phyloP scores from a whole-genome alignment of 2,797 vertebrate genomes.

The Emys orbicularis region DNA sequence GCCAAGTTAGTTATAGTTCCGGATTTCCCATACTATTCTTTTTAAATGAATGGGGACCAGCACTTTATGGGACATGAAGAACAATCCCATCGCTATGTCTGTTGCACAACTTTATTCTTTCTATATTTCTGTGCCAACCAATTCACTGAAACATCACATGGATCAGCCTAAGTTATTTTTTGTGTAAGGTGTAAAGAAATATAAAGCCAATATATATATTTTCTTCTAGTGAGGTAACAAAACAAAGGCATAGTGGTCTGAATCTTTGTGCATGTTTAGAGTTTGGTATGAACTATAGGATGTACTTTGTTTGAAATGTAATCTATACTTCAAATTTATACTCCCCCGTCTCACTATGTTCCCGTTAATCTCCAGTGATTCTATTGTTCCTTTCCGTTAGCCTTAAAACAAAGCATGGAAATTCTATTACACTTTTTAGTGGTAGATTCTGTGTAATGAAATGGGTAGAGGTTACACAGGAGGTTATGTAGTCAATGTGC shows the following conservation, averaged over 20 bases:
- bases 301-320: background rate
- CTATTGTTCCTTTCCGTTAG: background rate
- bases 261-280: background rate
- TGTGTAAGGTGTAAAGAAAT: background rate
- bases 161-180: background rate
- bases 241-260: background rate
- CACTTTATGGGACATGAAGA: background rate
- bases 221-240: background rate
- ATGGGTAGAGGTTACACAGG: background rate
- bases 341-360: background rate
- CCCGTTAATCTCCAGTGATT: background rate
- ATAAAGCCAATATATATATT: background rate
- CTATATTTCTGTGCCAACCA: background rate
- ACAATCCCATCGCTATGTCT: background rate
- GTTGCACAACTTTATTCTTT: background rate
- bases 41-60: background rate
- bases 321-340: background rate
- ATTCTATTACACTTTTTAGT: background rate
- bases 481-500: background rate
- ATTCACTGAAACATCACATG: background rate
- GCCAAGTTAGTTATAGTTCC: background rate
- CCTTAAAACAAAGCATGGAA: background rate
- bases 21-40: fast-evolving
- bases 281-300: background rate
- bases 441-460: background rate